Conservation (phyloP, 2,113 vertebrate genomes). For the Pseudolaguvia tuberculata region DNA sequence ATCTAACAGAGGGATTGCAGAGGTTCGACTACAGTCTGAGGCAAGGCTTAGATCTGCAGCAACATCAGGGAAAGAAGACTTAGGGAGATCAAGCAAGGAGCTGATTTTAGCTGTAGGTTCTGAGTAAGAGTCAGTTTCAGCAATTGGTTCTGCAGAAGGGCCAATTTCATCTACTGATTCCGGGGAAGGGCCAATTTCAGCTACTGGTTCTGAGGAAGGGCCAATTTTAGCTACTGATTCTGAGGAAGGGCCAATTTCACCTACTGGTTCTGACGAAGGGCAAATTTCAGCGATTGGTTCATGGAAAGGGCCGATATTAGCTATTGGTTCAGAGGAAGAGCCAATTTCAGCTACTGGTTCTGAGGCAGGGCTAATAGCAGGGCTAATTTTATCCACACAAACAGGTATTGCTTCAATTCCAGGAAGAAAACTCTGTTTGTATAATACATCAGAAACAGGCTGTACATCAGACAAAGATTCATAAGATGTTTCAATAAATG, state of each 20-base stretch:
- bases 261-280: neutral
- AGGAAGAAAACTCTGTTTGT: slow-evolving; percentile 7
- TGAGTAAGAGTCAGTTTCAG: neutral
- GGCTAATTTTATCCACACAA: neutral
- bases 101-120: neutral
- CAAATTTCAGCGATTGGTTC: neutral
- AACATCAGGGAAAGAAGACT: neutral
- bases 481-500: slow-evolving; percentile 37
- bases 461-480: slow-evolving; percentile 23
- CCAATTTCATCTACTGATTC: neutral
- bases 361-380: neutral
- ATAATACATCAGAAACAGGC: neutral
- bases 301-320: neutral
- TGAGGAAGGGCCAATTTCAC: neutral
- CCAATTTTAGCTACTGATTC: neutral
- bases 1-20: slow-evolving; percentile 39
- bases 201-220: neutral
- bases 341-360: slow-evolving; percentile 9
- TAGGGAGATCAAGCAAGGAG: neutral
- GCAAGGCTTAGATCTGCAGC: slow-evolving; percentile 11
- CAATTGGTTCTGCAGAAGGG: neutral
- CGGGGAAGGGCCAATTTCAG: neutral
- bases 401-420: slow-evolving; percentile 7
- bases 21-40: slow-evolving; percentile 23
- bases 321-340: neutral